Evolutionary conservation across 2,888 invertebrate species (phyloP).

Genomic region (Agrochola macilenta): DNA sequence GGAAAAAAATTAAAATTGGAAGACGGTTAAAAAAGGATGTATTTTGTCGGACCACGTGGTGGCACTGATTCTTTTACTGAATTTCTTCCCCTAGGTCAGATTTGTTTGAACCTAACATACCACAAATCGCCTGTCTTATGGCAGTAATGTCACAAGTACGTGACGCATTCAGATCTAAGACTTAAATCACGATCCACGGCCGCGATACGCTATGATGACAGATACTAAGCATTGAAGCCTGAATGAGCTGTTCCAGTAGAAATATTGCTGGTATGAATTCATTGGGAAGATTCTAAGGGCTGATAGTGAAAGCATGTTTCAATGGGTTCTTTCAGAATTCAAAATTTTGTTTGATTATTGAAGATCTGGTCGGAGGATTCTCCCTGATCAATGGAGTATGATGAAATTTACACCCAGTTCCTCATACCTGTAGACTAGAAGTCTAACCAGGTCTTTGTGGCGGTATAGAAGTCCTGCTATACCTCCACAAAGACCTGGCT

Average conservation of each 20-base stretch:
- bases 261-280: constrained; percentile 17
- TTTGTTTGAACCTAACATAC: constrained; percentile 7
- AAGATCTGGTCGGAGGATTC: background rate
- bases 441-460: background rate
- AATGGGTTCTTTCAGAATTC: background rate
- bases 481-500: too few species aligned
- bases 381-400: background rate
- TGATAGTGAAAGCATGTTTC: constrained; percentile 31
- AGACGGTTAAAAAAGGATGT: too few species aligned
- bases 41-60: too few species aligned
- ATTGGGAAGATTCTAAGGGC: background rate
- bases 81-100: background rate
- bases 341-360: background rate
- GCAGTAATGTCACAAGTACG: constrained; percentile 49
- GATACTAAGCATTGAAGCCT: constrained; percentile 49
- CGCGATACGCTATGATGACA: constrained; percentile 62
- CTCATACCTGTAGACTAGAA: background rate
- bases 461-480: too few species aligned
- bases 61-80: too few species aligned
- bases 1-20: too few species aligned
- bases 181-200: constrained; percentile 66
- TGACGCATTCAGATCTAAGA: constrained; percentile 65
- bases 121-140: rapidly evolving
- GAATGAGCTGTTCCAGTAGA: constrained; percentile 46
- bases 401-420: background rate